A percentile compares a stretch with the other conserved stretches of the same genome.
These are phyloP conservation scores for Onthophagus taurus DNA, from an alignment of 1,140 invertebrate species.

Conservation along the genomic window DNA sequence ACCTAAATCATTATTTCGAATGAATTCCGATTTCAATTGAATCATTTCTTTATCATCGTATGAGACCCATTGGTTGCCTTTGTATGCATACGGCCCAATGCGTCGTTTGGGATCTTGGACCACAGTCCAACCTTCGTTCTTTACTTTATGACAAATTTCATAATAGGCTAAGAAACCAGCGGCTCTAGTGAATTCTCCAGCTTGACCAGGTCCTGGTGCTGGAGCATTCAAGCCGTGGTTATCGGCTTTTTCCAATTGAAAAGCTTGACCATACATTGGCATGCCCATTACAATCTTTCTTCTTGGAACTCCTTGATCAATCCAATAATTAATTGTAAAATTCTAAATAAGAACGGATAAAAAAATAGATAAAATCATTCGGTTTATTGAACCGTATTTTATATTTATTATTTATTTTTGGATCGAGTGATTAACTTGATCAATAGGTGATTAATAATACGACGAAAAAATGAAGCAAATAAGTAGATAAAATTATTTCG, in stretches of 20 bases:
- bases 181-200: conserved; percentile 72
- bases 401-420: too few species aligned
- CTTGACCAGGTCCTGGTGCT: conserved; percentile 61
- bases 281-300: conserved; percentile 81
- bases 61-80: conserved; percentile 80
- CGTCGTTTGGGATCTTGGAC: conserved; percentile 62
- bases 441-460: too few species aligned
- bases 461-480: too few species aligned
- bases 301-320: conserved; percentile 66
- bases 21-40: conserved; percentile 63
- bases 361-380: conserved; percentile 32
- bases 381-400: conserved; percentile 1
- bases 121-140: conserved; percentile 65
- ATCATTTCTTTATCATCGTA: conserved; percentile 78
- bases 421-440: too few species aligned
- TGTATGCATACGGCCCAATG: conserved; percentile 81
- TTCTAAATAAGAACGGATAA: conserved; percentile 57
- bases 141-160: conserved; percentile 77
- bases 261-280: conserved; percentile 84
- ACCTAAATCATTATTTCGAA: conserved; percentile 64
- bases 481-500: too few species aligned
- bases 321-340: conserved; percentile 83
- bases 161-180: conserved; percentile 84
- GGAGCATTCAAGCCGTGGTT: conserved; percentile 62
- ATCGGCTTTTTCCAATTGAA: conserved; percentile 49